These are phyloP conservation scores for Drosophila oshimai DNA, from an alignment of 1,140 invertebrate genomes.

Conservation along the genomic window DNA sequence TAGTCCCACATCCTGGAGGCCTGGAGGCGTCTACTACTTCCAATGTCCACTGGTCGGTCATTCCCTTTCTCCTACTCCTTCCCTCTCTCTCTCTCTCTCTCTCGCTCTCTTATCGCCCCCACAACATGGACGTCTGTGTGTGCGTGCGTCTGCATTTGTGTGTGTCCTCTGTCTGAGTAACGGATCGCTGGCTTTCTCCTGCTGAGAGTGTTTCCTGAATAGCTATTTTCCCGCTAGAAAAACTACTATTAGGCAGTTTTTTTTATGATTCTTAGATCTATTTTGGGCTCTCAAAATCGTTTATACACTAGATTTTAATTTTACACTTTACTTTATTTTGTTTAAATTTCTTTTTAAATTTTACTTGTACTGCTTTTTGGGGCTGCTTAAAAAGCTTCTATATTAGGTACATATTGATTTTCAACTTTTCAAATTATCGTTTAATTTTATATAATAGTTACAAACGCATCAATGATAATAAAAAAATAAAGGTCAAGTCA, in stretches of 20 bases:
- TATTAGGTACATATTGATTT: too few species aligned
- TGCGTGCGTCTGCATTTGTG: constrained; percentile 1
- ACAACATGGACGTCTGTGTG: not conserved
- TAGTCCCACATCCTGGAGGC: constrained; percentile 31
- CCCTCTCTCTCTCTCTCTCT: not conserved
- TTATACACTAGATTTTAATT: too few species aligned
- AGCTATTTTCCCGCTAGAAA: not conserved
- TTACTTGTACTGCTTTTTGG: too few species aligned
- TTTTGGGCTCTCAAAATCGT: not conserved
- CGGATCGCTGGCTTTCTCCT: constrained; percentile 5
- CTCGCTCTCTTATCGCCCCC: not conserved
- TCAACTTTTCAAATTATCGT: too few species aligned
- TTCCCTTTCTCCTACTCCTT: not conserved
- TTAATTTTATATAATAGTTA: too few species aligned
- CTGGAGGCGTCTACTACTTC: constrained; percentile 9
- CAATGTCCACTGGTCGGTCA: not conserved
- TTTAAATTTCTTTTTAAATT: too few species aligned
- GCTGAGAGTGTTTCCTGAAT: not conserved
- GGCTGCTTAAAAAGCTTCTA: too few species aligned
- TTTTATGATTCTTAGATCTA: too few species aligned
- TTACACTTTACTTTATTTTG: too few species aligned
- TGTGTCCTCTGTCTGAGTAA: constrained; percentile 11
- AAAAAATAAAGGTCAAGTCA: too few species aligned
- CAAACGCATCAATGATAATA: too few species aligned
- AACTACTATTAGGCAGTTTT: not conserved